Evolutionary conservation across 1,140 invertebrate species (phyloP).

Genomic region (Asbolus verrucosus): DNA sequence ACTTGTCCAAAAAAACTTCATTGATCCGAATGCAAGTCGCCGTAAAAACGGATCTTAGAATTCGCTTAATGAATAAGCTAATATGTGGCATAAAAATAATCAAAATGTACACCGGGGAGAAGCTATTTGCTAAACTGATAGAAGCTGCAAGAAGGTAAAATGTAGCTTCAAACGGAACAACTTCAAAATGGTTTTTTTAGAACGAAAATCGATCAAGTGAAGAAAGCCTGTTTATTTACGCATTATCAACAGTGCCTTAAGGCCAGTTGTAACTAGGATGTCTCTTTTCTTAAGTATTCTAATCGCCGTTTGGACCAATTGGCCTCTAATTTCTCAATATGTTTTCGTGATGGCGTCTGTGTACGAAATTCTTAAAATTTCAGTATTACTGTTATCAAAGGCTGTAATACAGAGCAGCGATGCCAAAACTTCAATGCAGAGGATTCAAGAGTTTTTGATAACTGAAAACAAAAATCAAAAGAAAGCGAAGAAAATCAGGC

Average conservation of each 20-base stretch:
- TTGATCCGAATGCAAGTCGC: conserved; percentile 66
- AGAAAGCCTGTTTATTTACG: neutral
- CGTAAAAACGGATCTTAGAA: conserved; percentile 69
- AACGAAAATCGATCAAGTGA: neutral
- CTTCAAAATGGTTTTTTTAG: neutral
- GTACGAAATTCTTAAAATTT: conserved; percentile 9
- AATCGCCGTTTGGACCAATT: neutral
- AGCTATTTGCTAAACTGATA: neutral
- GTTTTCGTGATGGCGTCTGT: neutral
- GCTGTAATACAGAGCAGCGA: neutral
- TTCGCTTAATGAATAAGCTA: conserved; percentile 63
- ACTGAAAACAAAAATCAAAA: neutral
- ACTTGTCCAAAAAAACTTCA: neutral
- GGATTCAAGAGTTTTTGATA: conserved; percentile 2
- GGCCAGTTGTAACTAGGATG: neutral
- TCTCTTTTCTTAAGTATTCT: neutral
- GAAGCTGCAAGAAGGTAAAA: neutral
- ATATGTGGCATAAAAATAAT: neutral
- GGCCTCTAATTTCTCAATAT: neutral
- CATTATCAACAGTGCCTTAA: neutral
- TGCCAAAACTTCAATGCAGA: neutral
- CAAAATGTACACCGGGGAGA: neutral
- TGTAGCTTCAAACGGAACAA: neutral
- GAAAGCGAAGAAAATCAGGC: neutral
- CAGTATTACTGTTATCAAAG: neutral